A percentile compares a stretch with the other conserved stretches of the same genome.
These are phyloP conservation scores for Anguilla rostrata DNA, from an alignment of 2,113 vertebrate genomes.

Conservation along the genomic window DNA sequence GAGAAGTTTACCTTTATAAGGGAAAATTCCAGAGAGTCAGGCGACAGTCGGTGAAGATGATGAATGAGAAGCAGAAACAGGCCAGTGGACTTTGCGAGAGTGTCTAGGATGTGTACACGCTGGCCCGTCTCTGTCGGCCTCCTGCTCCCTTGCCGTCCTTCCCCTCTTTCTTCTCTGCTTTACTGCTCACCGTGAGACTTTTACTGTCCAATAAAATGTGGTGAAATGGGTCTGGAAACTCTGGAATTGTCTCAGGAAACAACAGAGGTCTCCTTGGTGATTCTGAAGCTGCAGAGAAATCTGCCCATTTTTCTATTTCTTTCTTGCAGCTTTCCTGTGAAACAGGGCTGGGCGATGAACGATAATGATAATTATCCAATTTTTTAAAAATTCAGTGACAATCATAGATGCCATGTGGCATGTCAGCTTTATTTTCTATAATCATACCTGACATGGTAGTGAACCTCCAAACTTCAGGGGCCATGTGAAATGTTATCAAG, in stretches of 20 bases:
- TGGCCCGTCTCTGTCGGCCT: neutral
- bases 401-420: too few species aligned
- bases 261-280: neutral
- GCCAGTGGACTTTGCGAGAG: neutral
- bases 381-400: too few species aligned
- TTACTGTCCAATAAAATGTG: neutral
- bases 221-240: neutral
- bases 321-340: neutral
- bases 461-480: too few species aligned
- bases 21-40: neutral
- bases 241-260: neutral
- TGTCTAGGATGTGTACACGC: neutral
- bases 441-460: too few species aligned
- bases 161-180: neutral
- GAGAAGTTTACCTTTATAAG: slow-evolving; percentile 24
- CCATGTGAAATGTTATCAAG: too few species aligned
- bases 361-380: neutral
- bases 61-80: neutral
- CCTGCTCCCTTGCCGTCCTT: neutral
- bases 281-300: neutral
- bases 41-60: neutral
- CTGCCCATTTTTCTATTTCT: neutral
- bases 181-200: slow-evolving; percentile 6
- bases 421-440: too few species aligned
- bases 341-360: too few species aligned